Evolutionary conservation across 2,113 vertebrate species (phyloP), one percentile per base, ranked within the genome.

Genomic region (Ia io): DNA sequence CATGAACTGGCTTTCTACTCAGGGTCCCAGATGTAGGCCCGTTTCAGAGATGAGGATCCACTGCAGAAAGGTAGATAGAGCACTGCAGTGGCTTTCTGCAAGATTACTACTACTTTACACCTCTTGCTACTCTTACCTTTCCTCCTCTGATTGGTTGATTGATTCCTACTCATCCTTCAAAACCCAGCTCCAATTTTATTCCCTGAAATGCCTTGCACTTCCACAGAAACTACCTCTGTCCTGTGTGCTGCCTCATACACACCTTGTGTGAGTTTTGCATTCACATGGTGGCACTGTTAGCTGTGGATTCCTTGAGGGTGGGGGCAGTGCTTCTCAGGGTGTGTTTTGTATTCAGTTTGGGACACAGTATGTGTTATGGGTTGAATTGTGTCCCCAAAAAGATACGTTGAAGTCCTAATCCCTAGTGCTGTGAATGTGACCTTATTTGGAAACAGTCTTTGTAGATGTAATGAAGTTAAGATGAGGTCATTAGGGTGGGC

Each of bases 81-180:
- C 30, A 78, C 30, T 73, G 83, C 4, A 51, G 37, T 67, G 47
- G 49, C 56, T 76, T 74, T 63, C 35, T 63, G 35, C 32, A 42
- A 56, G 71, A 61, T 76, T n/a, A 18, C 35, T 42, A 35, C 35
- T 61, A 3, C 71, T 79, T 59, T 28, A 51, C 1, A 32, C 3
- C 18, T 73, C 13, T 18, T 35, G 74, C 35, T 49, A 37, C 32
- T 49, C 69, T 70, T 77, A 71, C 73, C 47, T 61, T 84, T 79
- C 44, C 14, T 88, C 37, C 56, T 89, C 37, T 73, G 18, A n/a
- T 16, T 40, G 69, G 22, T 22, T 92, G 40, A 28, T 49, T 25
- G 90, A 59, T 67, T 85, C 37, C 79, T 91, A 85, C 42, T 91
- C 10, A 53, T 77, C 78, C 65, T 89, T 94, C 77, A 91, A 91